Base-by-base conservation (phyloP, 2,797 vertebrate genomes). In the Molossus molossus region DNA sequence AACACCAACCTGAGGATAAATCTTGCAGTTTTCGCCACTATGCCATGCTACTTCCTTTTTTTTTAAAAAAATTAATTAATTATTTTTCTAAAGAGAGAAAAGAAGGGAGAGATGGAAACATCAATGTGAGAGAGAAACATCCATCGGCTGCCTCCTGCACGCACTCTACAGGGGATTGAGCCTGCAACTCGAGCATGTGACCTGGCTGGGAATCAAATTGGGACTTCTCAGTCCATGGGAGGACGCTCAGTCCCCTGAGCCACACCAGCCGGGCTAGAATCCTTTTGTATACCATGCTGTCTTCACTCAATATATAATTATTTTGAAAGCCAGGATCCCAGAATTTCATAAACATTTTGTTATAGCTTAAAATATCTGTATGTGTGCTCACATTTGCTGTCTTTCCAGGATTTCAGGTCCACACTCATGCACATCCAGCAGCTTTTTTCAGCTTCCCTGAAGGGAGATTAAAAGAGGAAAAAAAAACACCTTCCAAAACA, bases 391-490 rank as follows among this genome's bases (percentile, higher is more conserved):
- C 40, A 92, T 69, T 89, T 25, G 0, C 73, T 96, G 93, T 64
- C 0, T 0, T 87, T 53, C 72, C 72, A 40, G 23, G 65, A 58
- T 90, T 67, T 89, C 67, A 95, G 60, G 58, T 76, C 9, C 92
- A 97, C 21, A 79, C 1, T 85, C 1, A 50, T 12, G 6, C 0
- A 0, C 0, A 91, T 27, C 92, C 81, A 87, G 40, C 89, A 0
- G 0, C 75, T 95, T 80, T 48, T 1, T 12, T 96, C 65, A 85
- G 67, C 75, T 97, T 97, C 83, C 90, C 96, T 57, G 58, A 72
- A 96, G 95, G 70, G 84, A 33, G 48, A 96, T 93, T 94, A 95
- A 87, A 92, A 95, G 94, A 97, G 21, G 67, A 87, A 67, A 91
- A 94, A 96, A 92, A 45, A 45, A 45, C 76, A 94, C 27, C 45